phyloP scores from a whole-genome alignment of 2,888 invertebrate genomes.

The Syritta pipiens region DNA sequence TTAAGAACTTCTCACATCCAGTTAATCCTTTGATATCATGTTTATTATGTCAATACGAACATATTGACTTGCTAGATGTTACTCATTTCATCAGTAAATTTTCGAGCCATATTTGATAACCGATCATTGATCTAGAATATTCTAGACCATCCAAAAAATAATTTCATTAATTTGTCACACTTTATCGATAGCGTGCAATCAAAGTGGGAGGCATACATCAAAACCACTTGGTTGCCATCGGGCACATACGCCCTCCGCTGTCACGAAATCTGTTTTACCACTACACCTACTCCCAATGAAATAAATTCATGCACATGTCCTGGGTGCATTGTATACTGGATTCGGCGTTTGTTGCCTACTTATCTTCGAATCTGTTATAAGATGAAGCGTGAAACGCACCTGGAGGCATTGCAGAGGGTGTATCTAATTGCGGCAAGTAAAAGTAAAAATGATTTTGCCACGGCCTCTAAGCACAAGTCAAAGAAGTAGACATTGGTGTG shows the following conservation, averaged over 20 bases:
- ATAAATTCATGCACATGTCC: slow-evolving; percentile 37
- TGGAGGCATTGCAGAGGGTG: slow-evolving; percentile 76
- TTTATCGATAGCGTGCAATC: slow-evolving; percentile 46
- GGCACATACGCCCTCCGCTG: slow-evolving; percentile 45
- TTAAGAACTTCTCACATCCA: too few relatives aligned
- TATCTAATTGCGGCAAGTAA: slow-evolving; percentile 78
- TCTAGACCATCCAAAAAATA: background rate
- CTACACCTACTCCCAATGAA: slow-evolving; percentile 18
- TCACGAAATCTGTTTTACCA: slow-evolving; percentile 34
- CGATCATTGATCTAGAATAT: too few relatives aligned
- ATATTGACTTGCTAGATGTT: too few relatives aligned
- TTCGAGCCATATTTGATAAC: too few relatives aligned
- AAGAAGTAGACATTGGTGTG: background rate
- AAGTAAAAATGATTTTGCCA: slow-evolving; percentile 68
- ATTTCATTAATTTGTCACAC: slow-evolving; percentile 19
- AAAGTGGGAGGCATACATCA: slow-evolving; percentile 37
- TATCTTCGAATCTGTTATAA: slow-evolving; percentile 59
- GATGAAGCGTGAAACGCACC: slow-evolving; percentile 79
- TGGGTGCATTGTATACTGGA: slow-evolving; percentile 23
- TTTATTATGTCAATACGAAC: too few relatives aligned
- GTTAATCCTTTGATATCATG: too few relatives aligned
- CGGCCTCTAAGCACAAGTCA: slow-evolving; percentile 6
- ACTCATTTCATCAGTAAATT: too few relatives aligned
- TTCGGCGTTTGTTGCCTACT: slow-evolving; percentile 50
- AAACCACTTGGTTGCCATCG: slow-evolving; percentile 46